Conservation (phyloP, 2,888 invertebrate species). For the Agrilus mali region DNA sequence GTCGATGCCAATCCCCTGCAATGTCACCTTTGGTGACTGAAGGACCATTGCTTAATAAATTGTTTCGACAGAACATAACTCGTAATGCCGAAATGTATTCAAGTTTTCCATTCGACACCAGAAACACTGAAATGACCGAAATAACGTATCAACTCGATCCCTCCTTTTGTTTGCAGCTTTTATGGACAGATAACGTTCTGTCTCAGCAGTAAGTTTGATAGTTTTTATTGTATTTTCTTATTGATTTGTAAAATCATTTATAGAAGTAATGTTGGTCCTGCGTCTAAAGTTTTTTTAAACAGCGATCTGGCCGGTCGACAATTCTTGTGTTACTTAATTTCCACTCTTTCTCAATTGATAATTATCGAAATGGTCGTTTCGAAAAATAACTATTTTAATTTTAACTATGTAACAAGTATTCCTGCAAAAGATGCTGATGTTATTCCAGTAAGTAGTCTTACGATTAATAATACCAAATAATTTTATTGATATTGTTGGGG, state of each 20-base stretch:
- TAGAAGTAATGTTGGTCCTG: slow-evolving; percentile 41
- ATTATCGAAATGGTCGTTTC: slow-evolving; percentile 56
- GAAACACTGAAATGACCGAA: slow-evolving; percentile 24
- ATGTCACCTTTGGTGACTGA: slow-evolving; percentile 21
- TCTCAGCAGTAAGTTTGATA: slow-evolving; percentile 5
- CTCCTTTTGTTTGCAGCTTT: slow-evolving; percentile 75
- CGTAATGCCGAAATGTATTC: slow-evolving; percentile 15
- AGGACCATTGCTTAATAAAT: slow-evolving; percentile 23
- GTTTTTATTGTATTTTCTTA: neutral
- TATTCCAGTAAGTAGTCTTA: slow-evolving; percentile 44
- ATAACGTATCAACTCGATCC: slow-evolving; percentile 42
- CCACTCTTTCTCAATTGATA: slow-evolving; percentile 50
- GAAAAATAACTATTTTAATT: slow-evolving; percentile 55
- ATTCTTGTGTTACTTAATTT: slow-evolving; percentile 67
- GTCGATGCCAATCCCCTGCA: slow-evolving; percentile 39
- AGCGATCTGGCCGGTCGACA: slow-evolving; percentile 77
- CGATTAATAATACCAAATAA: slow-evolving; percentile 1
- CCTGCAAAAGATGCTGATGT: slow-evolving; percentile 75
- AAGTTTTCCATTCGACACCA: slow-evolving; percentile 29
- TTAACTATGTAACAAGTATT: slow-evolving; percentile 60
- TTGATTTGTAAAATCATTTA: slow-evolving; percentile 3
- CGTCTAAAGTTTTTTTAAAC: slow-evolving; percentile 68
- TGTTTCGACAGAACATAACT: slow-evolving; percentile 22
- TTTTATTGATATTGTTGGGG: neutral
- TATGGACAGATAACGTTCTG: slow-evolving; percentile 69